Evolutionary conservation across 2,888 invertebrate genomes (phyloP).

Genomic region (Melangyna quadrimaculata): DNA sequence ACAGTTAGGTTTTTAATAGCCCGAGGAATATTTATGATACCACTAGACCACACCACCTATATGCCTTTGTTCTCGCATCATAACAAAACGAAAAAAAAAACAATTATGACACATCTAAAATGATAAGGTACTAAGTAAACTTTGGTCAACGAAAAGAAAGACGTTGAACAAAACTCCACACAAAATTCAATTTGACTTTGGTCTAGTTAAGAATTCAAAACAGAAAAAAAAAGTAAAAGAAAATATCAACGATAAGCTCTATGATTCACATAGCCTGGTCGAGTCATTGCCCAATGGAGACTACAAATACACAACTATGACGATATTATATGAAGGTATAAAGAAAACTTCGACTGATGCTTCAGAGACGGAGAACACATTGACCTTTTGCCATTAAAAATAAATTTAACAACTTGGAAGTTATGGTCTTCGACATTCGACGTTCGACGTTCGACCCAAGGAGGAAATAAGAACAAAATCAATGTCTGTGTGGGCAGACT

Average conservation of each 20-base stretch:
- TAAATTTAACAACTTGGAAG: constrained; percentile 38
- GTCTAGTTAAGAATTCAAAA: constrained; percentile 29
- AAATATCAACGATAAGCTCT: constrained; percentile 23
- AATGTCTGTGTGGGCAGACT: constrained; percentile 1
- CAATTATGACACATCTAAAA: constrained; percentile 27
- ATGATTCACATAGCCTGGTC: constrained; percentile 37
- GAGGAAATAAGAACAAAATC: not conserved
- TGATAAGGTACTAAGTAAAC: constrained; percentile 47
- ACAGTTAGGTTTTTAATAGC: constrained; percentile 7
- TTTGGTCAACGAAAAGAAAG: constrained; percentile 16
- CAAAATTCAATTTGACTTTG: constrained; percentile 45
- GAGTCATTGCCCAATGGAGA: not conserved
- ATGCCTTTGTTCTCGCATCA: not conserved
- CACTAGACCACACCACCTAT: not conserved
- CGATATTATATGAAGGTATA: not conserved
- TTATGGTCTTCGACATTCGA: constrained; percentile 33
- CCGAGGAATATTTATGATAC: constrained; percentile 63
- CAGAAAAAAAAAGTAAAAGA: not conserved
- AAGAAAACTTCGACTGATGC: not conserved
- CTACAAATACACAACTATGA: not conserved
- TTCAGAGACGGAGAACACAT: constrained; percentile 32
- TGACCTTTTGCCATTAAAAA: constrained; percentile 50
- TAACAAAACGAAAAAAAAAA: not conserved
- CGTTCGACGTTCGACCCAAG: too few relatives aligned
- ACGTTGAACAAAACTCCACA: not conserved